Conservation (phyloP, 2,113 vertebrate genomes). For the Sinocyclocheilus rhinocerous region DNA sequence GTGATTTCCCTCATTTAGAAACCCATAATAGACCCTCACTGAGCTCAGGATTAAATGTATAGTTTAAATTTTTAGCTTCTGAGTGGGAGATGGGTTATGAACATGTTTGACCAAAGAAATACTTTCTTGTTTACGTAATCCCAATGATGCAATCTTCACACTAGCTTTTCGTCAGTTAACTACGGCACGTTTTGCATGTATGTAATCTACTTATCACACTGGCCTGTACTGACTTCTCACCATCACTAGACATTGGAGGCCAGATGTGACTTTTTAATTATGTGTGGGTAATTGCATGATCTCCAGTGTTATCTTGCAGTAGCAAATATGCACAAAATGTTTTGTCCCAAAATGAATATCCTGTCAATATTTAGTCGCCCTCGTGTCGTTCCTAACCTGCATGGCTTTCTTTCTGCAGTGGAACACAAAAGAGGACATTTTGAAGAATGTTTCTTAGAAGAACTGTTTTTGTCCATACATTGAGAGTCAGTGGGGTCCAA, state of each 20-base stretch:
- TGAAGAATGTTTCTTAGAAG: neutral
- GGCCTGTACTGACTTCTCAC: conserved; percentile 37
- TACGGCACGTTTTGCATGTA: neutral
- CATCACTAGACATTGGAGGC: conserved; percentile 9
- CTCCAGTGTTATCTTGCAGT: neutral
- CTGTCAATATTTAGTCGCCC: neutral
- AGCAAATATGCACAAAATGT: neutral
- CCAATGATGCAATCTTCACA: conserved; percentile 5
- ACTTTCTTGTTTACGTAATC: neutral
- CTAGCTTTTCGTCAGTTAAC: neutral
- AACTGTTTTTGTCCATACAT: too few relatives aligned
- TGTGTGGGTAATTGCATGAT: neutral
- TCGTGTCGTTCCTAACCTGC: neutral
- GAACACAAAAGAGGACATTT: neutral
- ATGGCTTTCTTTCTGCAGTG: neutral
- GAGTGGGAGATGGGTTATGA: neutral
- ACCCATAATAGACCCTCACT: neutral
- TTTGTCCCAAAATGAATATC: too few relatives aligned
- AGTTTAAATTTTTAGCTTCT: neutral
- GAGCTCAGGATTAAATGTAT: neutral
- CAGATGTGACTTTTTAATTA: conserved; percentile 23
- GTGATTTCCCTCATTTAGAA: conserved; percentile 22
- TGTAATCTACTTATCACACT: neutral
- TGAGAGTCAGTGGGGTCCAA: too few relatives aligned
- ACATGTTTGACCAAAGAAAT: conserved; percentile 2